These are phyloP conservation scores for Hyperopisus bebe DNA, from an alignment of 2,113 vertebrate species.

Conservation along the genomic window DNA sequence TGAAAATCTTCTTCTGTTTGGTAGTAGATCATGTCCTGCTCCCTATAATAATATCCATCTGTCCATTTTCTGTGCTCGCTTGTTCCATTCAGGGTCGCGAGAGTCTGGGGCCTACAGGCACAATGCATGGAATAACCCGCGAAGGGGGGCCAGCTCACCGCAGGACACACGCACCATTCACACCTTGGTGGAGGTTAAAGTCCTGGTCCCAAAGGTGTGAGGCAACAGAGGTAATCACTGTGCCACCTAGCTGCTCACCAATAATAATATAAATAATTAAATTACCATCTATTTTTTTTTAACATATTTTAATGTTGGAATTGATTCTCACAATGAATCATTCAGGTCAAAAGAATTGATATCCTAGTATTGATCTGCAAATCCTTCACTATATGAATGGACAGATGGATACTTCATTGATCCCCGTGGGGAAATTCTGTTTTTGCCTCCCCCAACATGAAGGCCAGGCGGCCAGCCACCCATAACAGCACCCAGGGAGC, in stretches of 20 bases:
- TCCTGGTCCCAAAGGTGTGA: not conserved
- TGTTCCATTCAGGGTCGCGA: not conserved
- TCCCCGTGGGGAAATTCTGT: no score
- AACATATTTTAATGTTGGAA: not conserved
- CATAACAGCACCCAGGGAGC: no score
- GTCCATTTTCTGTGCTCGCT: not conserved
- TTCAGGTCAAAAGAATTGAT: not conserved
- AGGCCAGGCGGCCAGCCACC: no score
- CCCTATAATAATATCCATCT: not conserved
- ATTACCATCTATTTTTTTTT: no score
- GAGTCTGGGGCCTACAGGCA: not conserved
- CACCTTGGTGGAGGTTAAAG: not conserved
- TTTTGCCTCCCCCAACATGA: no score
- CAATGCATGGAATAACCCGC: not conserved
- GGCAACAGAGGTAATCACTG: not conserved
- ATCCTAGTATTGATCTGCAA: not conserved
- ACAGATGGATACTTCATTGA: not conserved
- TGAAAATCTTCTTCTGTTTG: not conserved
- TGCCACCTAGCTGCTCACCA: no score
- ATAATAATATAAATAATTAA: no score
- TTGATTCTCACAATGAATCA: not conserved
- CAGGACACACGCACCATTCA: no score
- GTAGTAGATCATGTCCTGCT: not conserved
- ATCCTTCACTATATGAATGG: not conserved
- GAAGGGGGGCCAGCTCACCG: not conserved